Evolutionary conservation across 1,140 invertebrate genomes (phyloP).

Genomic region (Aricia agestis): DNA sequence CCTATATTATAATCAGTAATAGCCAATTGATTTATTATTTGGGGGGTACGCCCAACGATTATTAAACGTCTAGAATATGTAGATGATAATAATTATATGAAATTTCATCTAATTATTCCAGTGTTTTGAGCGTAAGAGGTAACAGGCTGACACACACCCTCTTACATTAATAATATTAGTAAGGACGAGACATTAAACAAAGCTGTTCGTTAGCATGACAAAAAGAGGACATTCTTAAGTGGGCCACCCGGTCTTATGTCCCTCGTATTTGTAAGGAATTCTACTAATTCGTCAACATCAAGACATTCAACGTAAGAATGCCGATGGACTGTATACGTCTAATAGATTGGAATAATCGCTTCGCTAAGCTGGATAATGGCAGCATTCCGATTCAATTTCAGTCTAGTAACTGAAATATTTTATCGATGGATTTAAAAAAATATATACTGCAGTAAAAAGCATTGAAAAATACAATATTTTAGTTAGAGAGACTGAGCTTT

Average conservation of each 20-base stretch:
- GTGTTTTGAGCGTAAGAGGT: not conserved
- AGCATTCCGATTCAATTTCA: not conserved
- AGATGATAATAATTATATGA: no score
- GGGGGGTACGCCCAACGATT: no score
- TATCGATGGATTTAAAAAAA: no score
- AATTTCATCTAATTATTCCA: no score
- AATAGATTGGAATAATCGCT: not conserved
- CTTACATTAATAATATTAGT: not conserved
- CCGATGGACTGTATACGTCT: not conserved
- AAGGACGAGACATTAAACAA: not conserved
- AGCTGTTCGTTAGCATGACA: not conserved
- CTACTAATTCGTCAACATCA: not conserved
- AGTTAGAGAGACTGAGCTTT: no score
- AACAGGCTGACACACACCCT: not conserved
- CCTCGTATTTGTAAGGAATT: not conserved
- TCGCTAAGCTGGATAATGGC: not conserved
- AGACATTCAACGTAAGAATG: not conserved
- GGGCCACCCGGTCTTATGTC: not conserved
- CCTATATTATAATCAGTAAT: no score
- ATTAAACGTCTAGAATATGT: no score
- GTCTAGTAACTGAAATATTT: not conserved
- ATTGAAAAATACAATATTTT: no score
- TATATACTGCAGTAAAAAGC: no score
- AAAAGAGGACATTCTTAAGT: conserved; percentile 15
- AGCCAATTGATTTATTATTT: no score